phyloP scores from a whole-genome alignment of 1,140 invertebrate genomes.

The Zaprionus lachaisei region DNA sequence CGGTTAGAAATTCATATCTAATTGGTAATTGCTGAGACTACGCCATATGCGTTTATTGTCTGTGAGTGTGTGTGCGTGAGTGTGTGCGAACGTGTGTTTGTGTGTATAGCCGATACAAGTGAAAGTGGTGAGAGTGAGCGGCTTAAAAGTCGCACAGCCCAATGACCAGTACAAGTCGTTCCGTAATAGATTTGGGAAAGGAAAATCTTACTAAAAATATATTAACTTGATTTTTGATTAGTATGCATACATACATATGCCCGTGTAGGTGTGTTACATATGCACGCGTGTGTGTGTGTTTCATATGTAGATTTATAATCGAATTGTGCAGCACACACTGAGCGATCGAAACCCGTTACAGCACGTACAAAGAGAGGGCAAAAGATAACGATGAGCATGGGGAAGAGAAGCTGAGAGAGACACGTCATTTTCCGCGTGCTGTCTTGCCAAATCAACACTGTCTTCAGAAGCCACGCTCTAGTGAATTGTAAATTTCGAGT shows the following conservation, averaged over 20 bases:
- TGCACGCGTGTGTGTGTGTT: constrained; percentile 6
- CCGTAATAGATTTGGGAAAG: constrained; percentile 66
- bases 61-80: constrained; percentile 14
- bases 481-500: constrained; percentile 46
- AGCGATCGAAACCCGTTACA: constrained; percentile 68
- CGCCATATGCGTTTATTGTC: constrained; percentile 35
- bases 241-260: background rate
- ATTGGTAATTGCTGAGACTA: constrained; percentile 65
- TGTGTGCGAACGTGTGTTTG: constrained; percentile 20
- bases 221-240: constrained; percentile 19
- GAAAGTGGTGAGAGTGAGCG: constrained; percentile 72
- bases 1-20: constrained; percentile 41
- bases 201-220: constrained; percentile 30
- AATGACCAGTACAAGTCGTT: constrained; percentile 51
- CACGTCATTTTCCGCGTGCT: constrained; percentile 59
- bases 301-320: constrained; percentile 50
- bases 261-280: background rate
- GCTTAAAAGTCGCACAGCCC: constrained; percentile 34
- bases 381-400: constrained; percentile 36
- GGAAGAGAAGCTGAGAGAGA: constrained; percentile 58
- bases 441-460: constrained; percentile 57
- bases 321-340: constrained; percentile 47
- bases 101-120: constrained; percentile 57
- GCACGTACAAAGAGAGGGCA: constrained; percentile 24
- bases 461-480: constrained; percentile 70